These are phyloP conservation scores for Monochamus saltuarius DNA, from an alignment of 1,140 invertebrate genomes.

Conservation along the genomic window DNA sequence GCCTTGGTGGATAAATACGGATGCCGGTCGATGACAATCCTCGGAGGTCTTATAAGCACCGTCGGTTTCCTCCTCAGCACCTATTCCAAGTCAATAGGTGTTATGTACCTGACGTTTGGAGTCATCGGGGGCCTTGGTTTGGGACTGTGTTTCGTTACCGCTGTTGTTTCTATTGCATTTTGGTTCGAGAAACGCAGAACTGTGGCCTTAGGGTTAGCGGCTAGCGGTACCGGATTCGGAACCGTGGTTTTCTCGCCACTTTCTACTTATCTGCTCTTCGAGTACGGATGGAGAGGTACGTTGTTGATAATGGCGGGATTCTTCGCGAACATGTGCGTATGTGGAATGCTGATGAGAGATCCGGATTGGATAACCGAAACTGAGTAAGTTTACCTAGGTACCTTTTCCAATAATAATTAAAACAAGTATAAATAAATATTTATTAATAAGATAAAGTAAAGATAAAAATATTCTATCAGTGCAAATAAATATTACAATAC, in stretches of 20 bases:
- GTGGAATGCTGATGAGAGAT: constrained; percentile 84
- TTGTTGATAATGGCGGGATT: constrained; percentile 65
- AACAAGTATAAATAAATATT: too few species aligned
- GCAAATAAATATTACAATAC: too few species aligned
- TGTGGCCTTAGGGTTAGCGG: constrained; percentile 88
- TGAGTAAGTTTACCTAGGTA: too few species aligned
- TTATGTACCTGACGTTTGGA: constrained; percentile 84
- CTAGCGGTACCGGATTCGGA: constrained; percentile 85
- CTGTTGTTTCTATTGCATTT: constrained; percentile 90
- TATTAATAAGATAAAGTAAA: too few species aligned
- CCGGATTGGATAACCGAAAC: constrained; percentile 65
- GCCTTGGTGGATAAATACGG: constrained; percentile 86
- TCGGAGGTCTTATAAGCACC: constrained; percentile 74
- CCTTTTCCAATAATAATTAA: too few species aligned
- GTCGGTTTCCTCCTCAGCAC: constrained; percentile 80
- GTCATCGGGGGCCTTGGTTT: constrained; percentile 83
- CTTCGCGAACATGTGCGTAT: constrained; percentile 80
- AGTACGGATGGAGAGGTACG: constrained; percentile 86
- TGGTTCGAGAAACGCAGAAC: constrained; percentile 94
- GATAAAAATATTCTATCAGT: too few species aligned
- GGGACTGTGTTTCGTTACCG: constrained; percentile 85
- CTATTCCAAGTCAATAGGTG: constrained; percentile 68
- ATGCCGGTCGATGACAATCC: constrained; percentile 80
- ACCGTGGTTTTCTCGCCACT: constrained; percentile 84
- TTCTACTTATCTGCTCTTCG: constrained; percentile 70